Evolutionary conservation across 1,140 invertebrate species (phyloP), one percentile per base, ranked within the genome.

Genomic region (Diabrotica undecimpunctata): DNA sequence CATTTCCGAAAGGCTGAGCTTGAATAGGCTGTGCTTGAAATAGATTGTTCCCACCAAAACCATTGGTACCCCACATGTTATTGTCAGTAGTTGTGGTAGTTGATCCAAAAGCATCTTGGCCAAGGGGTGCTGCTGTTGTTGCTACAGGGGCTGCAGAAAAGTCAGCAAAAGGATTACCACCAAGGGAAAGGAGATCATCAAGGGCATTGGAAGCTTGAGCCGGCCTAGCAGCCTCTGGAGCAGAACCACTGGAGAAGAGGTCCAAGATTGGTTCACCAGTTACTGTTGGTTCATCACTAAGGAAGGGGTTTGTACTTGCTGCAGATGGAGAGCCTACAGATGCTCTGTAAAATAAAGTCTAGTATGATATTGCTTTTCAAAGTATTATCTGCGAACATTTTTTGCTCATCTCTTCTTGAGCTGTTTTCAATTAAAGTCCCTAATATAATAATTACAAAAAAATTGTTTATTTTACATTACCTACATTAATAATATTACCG

Each of bases 151-250:
- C 70, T 55, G 72, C 73, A 25, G 76, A 67, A 36, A 72, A 70
- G 59, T 75, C 72, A 36, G 72, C 70, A 65, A 75, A 71, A 6
- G 72, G 70, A 65, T 75, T 72, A 25, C 68, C 68, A 57, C 87
- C 90, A 66, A 96, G 81, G 73, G 92, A 90, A 36, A 97, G 82
- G 62, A 96, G 82, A 82, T 96, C 95, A 77, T 96, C 94, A 7
- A 93, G 91, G 13, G 93, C 91, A 82, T 90, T 94, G 78, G 79
- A 79, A 37, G 79, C 69, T 65, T 77, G 61, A 25, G 68, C 36
- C 25, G 63, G 46, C 69, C 73, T 68, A n/a, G 68, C 50, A 36
- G 67, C 14, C n/a, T 66, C 25, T 67, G 73, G 65, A 69, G 78
- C 73, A 5, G 59, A 50, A 6, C 77, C 67, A 41, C 84, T 81